phyloP scores from a whole-genome alignment of 1,140 invertebrate genomes.

The Temnothorax curvispinosus region DNA sequence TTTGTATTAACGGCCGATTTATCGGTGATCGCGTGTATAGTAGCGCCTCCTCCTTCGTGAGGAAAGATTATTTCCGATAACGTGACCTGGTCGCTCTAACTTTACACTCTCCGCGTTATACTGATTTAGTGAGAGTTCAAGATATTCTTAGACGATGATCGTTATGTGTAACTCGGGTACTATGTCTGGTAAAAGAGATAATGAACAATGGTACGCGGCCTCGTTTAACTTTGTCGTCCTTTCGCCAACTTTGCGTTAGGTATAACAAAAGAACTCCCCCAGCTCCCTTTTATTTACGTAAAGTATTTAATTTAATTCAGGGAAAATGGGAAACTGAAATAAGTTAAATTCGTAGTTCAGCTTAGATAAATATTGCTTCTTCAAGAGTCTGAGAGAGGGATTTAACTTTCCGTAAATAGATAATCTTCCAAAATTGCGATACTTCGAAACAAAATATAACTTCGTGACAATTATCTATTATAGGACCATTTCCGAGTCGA shows the following conservation, averaged over 20 bases:
- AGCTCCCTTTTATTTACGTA: conserved; percentile 1
- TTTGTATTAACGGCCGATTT: conserved; percentile 35
- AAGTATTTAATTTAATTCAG: not conserved
- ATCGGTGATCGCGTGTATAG: conserved; percentile 15
- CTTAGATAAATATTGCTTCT: not conserved
- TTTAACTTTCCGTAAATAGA: not conserved
- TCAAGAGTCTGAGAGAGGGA: not conserved
- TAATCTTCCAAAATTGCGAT: not conserved
- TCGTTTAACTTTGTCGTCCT: conserved; percentile 23
- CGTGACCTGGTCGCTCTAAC: not conserved
- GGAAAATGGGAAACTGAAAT: not conserved
- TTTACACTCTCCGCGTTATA: not conserved
- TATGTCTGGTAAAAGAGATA: conserved; percentile 25
- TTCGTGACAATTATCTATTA: not conserved
- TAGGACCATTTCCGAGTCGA: not conserved
- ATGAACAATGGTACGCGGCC: conserved; percentile 34
- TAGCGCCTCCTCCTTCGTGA: not conserved
- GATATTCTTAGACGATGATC: conserved; percentile 24
- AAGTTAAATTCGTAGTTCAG: not conserved
- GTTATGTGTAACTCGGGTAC: conserved; percentile 27
- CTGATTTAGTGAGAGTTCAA: conserved; percentile 20
- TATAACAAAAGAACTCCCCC: conserved; percentile 31
- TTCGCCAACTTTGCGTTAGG: not conserved
- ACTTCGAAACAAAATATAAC: not conserved
- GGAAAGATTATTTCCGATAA: conserved; percentile 43